Conservation (phyloP, 2,113 vertebrate genomes). For the human (Homo sapiens) region GRCh38 chr3:40505001-40505500, state of each 20-base stretch:
- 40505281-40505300: not conserved
- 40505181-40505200: not conserved
- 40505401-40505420: not conserved
- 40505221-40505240: not conserved
- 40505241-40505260: not conserved
- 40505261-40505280: not conserved
- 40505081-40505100: not conserved
- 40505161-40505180: not conserved
- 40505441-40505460: not conserved
- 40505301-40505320: not conserved
- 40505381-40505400: not conserved
- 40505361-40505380: not conserved
- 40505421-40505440: not conserved
- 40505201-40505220: not conserved
- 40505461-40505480: not conserved
- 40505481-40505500: not conserved
- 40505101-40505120: not conserved
- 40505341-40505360: not conserved
- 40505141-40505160: not conserved
- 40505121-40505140: no score
- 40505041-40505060: not conserved
- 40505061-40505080: not conserved
- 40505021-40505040: not conserved
- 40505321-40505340: not conserved
- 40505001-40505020: not conserved